Evolutionary conservation across 1,140 invertebrate species (phyloP), one percentile per base, ranked within the genome.

Genomic region (Trachelipus rathkii): DNA sequence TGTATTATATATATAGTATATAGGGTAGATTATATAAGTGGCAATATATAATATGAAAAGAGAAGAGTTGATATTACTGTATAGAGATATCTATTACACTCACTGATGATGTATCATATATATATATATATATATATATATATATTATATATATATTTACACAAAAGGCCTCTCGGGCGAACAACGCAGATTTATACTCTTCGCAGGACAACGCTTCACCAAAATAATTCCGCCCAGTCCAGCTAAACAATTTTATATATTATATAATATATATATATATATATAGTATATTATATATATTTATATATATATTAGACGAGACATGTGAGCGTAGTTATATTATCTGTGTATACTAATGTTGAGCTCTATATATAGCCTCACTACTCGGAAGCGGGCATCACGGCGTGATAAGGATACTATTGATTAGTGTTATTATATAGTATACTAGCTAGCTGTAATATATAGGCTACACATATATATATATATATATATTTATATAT

Each of bases 221-320:
- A 60, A 19, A 60, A 60, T 15, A 60, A 60, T 19, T 60, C 50
- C 50, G 50, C 50, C 50, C 50, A 60, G 19, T 19, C 50, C 19
- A 60, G 19, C 19, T 60, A 60, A 60, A 60, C 50, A 60, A 60
- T 13, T 60, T 15, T 4, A 13, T 15, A 60, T 60, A 60, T 60
- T 60, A 60, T 60, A 60, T 60, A 60, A 60, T 60, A 60, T 60
- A 60, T 60, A 60, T 60, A 60, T 60, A 60, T 60, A 60, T 15
- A 60, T 60, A 60, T 15, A 60, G n/a, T 60, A 60, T 15, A 60
- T 60, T n/a, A n/a, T n/a, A n/a, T n/a, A n/a, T n/a, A n/a, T n/a
- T n/a, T n/a, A n/a, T n/a, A n/a, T 50, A 15, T 50, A 50, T 50
- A 50, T 50, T 10, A 50, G n/a, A n/a, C n/a, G n/a, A n/a, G n/a